These are phyloP conservation scores for Macrosteles quadrilineatus DNA, from an alignment of 1,140 invertebrate species.

Conservation along the genomic window DNA sequence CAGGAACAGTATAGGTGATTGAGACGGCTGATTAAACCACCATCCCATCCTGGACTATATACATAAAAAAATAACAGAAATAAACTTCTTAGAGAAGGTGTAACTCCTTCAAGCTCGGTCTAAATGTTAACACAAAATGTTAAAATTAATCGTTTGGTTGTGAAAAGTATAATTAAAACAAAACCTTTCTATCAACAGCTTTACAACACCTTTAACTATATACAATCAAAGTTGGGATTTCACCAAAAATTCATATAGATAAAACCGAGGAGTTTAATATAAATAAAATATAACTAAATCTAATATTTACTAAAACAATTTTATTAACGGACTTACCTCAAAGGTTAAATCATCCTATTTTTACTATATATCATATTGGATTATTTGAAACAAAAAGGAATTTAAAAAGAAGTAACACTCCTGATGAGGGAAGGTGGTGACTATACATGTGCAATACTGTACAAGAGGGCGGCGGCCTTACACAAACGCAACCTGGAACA, in stretches of 20 bases:
- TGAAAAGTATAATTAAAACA: too few relatives aligned
- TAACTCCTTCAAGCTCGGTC: too few relatives aligned
- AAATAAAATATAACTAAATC: not conserved
- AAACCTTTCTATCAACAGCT: slow-evolving; percentile 10
- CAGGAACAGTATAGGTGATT: too few relatives aligned
- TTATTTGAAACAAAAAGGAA: not conserved
- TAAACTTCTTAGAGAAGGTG: too few relatives aligned
- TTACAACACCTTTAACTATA: slow-evolving; percentile 1
- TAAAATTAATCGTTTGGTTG: too few relatives aligned
- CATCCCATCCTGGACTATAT: too few relatives aligned
- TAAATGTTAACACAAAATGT: too few relatives aligned
- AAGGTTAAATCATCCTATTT: not conserved
- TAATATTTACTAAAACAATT: not conserved
- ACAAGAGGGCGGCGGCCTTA: slow-evolving; percentile 5
- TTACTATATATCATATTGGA: not conserved
- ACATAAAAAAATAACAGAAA: not conserved
- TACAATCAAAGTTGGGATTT: not conserved
- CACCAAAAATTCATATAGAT: not conserved
- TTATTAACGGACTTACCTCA: not conserved
- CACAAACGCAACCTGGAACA: not conserved
- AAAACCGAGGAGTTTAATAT: not conserved
- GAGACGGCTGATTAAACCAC: too few relatives aligned
- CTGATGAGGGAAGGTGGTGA: not conserved
- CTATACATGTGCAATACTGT: slow-evolving; percentile 23
- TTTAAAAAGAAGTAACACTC: slow-evolving; percentile 12